phyloP scores from a whole-genome alignment of 2,113 vertebrate species.

The Heterochromis multidens region DNA sequence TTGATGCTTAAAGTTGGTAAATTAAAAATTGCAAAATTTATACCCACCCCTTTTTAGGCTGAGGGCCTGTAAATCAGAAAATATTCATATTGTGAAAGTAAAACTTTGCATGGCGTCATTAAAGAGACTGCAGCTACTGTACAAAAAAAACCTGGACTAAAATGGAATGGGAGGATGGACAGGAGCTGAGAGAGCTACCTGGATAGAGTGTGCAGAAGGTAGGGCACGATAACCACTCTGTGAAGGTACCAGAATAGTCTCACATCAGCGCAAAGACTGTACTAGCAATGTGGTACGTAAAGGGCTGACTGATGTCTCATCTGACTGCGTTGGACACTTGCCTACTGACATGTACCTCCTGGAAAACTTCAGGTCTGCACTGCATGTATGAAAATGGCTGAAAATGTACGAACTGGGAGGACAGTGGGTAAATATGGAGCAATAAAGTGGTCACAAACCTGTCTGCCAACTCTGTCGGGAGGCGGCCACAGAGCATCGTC shows the following conservation, averaged over 20 bases:
- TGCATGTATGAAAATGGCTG: not conserved
- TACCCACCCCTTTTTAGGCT: not conserved
- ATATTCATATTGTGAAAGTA: not conserved
- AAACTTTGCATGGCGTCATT: not conserved
- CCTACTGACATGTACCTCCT: not conserved
- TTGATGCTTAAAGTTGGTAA: too few relatives aligned
- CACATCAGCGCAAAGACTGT: not conserved
- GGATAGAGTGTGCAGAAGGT: not conserved
- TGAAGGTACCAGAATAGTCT: not conserved
- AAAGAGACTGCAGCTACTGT: not conserved
- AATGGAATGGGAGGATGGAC: too few relatives aligned
- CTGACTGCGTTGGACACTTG: not conserved
- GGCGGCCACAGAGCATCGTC: slow-evolving; percentile 97
- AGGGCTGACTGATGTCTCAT: too few relatives aligned
- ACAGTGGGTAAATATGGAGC: too few relatives aligned
- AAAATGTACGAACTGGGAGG: not conserved
- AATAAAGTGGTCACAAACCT: slow-evolving; percentile 77
- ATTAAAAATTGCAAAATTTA: not conserved
- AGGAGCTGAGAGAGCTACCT: not conserved
- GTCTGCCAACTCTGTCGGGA: slow-evolving; percentile 93
- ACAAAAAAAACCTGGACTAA: too few relatives aligned
- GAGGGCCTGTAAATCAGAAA: not conserved
- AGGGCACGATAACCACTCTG: not conserved
- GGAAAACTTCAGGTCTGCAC: not conserved
- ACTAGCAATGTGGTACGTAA: not conserved